Evolutionary conservation across 2,797 vertebrate genomes (phyloP).

Genomic region (Martes flavigula): DNA sequence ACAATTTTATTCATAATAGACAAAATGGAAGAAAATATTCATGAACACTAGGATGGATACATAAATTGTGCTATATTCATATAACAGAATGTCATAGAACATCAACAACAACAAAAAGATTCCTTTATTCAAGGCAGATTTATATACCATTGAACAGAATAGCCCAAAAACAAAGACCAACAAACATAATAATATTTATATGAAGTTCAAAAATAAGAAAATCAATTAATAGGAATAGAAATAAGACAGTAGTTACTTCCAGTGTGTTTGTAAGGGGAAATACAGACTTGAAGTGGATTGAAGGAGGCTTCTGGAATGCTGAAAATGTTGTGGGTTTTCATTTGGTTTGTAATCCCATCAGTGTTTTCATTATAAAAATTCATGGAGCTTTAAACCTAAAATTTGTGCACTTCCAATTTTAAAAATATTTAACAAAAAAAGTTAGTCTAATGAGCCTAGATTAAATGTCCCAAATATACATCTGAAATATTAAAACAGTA

Average conservation of each 20-base stretch:
- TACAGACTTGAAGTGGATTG: not conserved
- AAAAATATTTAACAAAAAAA: not conserved
- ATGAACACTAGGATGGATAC: not conserved
- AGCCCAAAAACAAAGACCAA: not conserved
- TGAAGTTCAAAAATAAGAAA: not conserved
- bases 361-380: not conserved
- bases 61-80: not conserved
- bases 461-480: not conserved
- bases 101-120: not conserved
- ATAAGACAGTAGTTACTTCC: not conserved
- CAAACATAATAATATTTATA: not conserved
- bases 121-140: not conserved
- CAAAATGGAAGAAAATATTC: not conserved
- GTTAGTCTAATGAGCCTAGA: not conserved
- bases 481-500: not conserved
- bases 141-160: not conserved
- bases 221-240: not conserved
- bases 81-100: not conserved
- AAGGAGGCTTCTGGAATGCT: not conserved
- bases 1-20: not conserved
- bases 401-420: not conserved
- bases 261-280: not conserved
- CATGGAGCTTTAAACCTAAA: not conserved
- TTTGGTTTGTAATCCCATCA: not conserved
- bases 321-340: not conserved